phyloP scores from a whole-genome alignment of 2,888 invertebrate genomes.

The Drosophila engyochracea region DNA sequence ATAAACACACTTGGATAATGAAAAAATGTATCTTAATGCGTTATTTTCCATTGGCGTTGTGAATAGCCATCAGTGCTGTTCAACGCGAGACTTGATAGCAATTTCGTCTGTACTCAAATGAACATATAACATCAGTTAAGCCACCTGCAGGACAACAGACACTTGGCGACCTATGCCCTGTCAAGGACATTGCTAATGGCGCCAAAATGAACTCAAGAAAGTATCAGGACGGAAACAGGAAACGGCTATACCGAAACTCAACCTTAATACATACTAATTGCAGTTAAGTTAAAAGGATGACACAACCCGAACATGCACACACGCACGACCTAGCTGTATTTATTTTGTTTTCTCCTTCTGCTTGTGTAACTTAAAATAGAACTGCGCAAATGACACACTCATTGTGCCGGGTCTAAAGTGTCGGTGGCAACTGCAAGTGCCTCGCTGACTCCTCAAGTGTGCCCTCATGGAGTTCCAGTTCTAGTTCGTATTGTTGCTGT shows the following conservation, averaged over 20 bases:
- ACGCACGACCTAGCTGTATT: background rate
- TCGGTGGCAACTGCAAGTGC: constrained; percentile 62
- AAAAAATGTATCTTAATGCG: constrained; percentile 22
- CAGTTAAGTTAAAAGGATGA: constrained; percentile 61
- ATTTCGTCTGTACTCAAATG: constrained; percentile 19
- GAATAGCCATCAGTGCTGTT: constrained; percentile 14
- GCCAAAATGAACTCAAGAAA: constrained; percentile 16
- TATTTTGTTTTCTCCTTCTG: constrained; percentile 10
- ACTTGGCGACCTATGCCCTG: constrained; percentile 1
- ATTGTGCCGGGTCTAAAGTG: constrained; percentile 63
- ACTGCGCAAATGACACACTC: constrained; percentile 63
- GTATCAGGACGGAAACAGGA: constrained; percentile 44
- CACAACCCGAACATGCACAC: constrained; percentile 28
- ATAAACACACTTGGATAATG: constrained; percentile 9
- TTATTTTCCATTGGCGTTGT: constrained; percentile 18
- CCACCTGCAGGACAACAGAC: constrained; percentile 24
- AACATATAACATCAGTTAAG: constrained; percentile 21
- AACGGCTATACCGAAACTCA: constrained; percentile 35
- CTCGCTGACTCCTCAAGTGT: constrained; percentile 61
- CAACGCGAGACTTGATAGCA: constrained; percentile 9
- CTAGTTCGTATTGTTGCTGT: constrained; percentile 18
- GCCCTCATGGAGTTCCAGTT: constrained; percentile 57
- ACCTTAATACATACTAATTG: constrained; percentile 56
- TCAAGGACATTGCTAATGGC: constrained; percentile 34
- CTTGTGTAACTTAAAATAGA: constrained; percentile 42